Evolutionary conservation across 2,888 invertebrate genomes (phyloP), one percentile per base, ranked within the genome.

Genomic region (Dicycla oo): DNA sequence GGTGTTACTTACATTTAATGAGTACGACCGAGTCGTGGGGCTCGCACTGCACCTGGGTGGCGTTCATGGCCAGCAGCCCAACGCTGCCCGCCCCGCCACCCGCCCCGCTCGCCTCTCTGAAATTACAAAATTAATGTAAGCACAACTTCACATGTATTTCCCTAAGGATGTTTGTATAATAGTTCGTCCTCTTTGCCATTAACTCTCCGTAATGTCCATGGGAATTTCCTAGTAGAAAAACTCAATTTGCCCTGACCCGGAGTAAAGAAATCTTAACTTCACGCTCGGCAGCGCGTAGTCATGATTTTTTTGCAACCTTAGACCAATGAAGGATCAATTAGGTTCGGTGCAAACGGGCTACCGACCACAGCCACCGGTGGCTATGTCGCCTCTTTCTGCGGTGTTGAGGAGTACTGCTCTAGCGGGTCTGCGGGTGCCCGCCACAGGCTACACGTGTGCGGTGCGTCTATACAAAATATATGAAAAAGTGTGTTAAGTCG

Each of bases 1-100:
- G 85, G 86, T 85, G 85, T 85, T 90, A 97, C 97, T 97, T 96
- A 97, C 97, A 97, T 96, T 97, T 97, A 91, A 97, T 97, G 93
- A 97, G 97, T 88, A 97, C 97, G 91, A 97, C 97, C 88, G 97
- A 97, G 95, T 97, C 97, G 93, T 97, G 97, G 94, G 97, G 95
- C 94, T 96, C 96, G 91, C 97, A 97, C 93, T 97, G 97, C 97
- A 97, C 97, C 93, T 95, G 96, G 95, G 94, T 94, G 94, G 95
- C 95, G 93, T 96, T 96, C 96, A 96, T 96, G 93, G 96, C 92
- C 93, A 96, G 95, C 94, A 96, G 93, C 88, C 93, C 94, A 83
- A 94, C 95, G 93, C 94, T 92, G 94, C 93, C 94, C 92, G 93
- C 93, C 91, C 93, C 95, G 94, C 95, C 96, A 94, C 95, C 96